Percentiles rank a stretch among this genome's conserved stretches.
phyloP scores from a whole-genome alignment of 2,888 invertebrate species.

The Melinaea menophilus region DNA sequence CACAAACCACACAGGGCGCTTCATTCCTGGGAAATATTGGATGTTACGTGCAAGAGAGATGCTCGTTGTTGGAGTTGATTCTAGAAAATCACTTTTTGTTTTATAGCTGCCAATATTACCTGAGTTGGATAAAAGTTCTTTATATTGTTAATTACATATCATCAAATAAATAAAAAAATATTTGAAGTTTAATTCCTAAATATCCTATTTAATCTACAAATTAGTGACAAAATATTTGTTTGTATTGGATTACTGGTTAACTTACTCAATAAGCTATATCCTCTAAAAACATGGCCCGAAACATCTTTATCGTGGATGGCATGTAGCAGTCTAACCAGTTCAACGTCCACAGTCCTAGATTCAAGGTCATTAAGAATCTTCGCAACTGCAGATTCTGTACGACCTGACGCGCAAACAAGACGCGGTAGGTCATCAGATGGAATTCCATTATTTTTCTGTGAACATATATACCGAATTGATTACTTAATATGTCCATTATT shows the following conservation, averaged over 20 bases:
- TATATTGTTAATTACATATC: neutral
- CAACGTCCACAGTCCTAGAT: conserved; percentile 79
- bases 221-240: too few relatives aligned
- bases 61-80: conserved; percentile 57
- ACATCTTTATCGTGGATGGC: conserved; percentile 78
- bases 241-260: too few relatives aligned
- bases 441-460: conserved; percentile 75
- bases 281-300: conserved; percentile 84
- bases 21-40: conserved; percentile 79
- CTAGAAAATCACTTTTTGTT: conserved; percentile 36
- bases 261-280: conserved; percentile 80
- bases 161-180: too few relatives aligned
- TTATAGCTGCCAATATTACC: neutral
- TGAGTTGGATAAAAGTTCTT: too few relatives aligned
- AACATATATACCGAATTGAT: too few relatives aligned
- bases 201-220: too few relatives aligned
- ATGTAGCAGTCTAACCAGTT: conserved; percentile 79
- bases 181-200: too few relatives aligned
- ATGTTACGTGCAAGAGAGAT: conserved; percentile 68
- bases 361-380: conserved; percentile 81
- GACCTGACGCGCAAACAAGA: conserved; percentile 85
- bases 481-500: too few relatives aligned
- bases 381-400: conserved; percentile 87
- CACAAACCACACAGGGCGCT: conserved; percentile 89
- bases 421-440: conserved; percentile 84